A percentile compares a stretch with the other conserved stretches of the same genome.
These are phyloP conservation scores for Enhydra lutris DNA, from an alignment of 2,113 vertebrate genomes.

Conservation along the genomic window DNA sequence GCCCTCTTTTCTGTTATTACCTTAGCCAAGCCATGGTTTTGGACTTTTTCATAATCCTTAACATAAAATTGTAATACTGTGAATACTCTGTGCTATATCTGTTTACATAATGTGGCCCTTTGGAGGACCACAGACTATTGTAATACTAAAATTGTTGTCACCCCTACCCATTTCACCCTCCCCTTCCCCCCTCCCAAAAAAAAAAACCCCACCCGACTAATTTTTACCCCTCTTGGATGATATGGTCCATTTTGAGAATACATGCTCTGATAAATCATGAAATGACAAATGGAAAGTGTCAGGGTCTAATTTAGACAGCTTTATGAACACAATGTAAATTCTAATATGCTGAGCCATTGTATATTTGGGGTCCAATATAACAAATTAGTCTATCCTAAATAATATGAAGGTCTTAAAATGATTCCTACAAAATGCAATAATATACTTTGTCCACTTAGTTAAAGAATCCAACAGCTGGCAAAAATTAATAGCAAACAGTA, in stretches of 20 bases:
- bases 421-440: background rate
- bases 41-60: background rate
- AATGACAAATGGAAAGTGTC: background rate
- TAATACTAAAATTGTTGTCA: background rate
- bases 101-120: background rate
- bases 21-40: background rate
- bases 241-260: background rate
- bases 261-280: background rate
- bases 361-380: background rate
- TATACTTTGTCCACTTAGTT: background rate
- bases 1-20: background rate
- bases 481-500: background rate
- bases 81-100: background rate
- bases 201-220: no score
- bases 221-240: background rate
- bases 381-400: background rate
- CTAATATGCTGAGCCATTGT: background rate
- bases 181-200: accelerated
- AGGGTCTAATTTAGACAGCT: background rate
- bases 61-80: background rate
- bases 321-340: background rate
- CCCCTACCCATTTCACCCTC: accelerated
- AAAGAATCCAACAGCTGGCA: background rate
- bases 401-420: background rate
- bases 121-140: background rate